Percentiles rank a stretch among this genome's conserved stretches.
These are phyloP conservation scores for Meriones psammophilus DNA, from an alignment of 2,797 vertebrate species.

Conservation along the genomic window DNA sequence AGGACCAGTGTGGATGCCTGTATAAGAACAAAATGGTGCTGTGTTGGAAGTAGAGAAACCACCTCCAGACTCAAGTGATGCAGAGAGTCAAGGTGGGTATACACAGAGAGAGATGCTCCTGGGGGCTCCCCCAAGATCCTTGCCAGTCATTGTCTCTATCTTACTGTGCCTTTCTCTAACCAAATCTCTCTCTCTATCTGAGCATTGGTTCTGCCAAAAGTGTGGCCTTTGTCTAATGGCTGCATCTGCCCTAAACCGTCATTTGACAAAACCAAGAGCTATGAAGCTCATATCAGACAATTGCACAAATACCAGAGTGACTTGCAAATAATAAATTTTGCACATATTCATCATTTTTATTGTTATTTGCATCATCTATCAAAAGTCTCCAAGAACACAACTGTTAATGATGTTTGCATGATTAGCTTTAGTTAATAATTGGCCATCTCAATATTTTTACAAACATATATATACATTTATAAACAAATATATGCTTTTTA, in stretches of 20 bases:
- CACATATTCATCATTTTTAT: background rate
- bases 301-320: background rate
- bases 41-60: background rate
- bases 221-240: background rate
- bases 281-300: background rate
- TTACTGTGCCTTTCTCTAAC: background rate
- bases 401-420: background rate
- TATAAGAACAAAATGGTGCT: background rate
- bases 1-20: background rate
- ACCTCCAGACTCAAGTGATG: accelerated
- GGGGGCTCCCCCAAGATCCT: background rate
- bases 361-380: background rate
- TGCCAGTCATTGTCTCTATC: background rate
- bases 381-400: background rate
- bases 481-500: background rate
- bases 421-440: background rate
- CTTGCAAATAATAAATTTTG: slow-evolving; percentile 36
- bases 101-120: background rate
- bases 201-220: background rate
- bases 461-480: background rate
- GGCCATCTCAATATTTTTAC: background rate
- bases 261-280: background rate
- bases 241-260: background rate
- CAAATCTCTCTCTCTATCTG: background rate
- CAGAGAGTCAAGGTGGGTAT: background rate